phyloP scores from a whole-genome alignment of 2,888 invertebrate species.

The Drosophila neutralis region DNA sequence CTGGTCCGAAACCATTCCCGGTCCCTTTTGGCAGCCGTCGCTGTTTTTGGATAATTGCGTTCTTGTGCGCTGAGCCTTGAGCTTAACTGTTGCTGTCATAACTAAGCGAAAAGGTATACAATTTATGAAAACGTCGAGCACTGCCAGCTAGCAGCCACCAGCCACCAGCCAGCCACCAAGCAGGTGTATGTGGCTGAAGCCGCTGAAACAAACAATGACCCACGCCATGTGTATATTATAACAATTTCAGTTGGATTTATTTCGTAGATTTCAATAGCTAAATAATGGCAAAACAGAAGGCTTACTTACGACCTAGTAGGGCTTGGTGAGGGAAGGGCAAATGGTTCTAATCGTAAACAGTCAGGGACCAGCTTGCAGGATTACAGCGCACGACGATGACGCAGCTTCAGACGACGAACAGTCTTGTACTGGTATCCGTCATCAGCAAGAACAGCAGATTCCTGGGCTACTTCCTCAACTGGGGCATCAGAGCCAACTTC shows the following conservation, averaged over 20 bases:
- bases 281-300: constrained; percentile 71
- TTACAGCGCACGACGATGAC: constrained; percentile 75
- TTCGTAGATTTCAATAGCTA: constrained; percentile 75
- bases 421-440: constrained; percentile 77
- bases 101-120: constrained; percentile 81
- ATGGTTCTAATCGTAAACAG: constrained; percentile 60
- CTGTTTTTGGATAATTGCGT: constrained; percentile 79
- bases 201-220: constrained; percentile 44
- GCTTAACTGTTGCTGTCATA: constrained; percentile 81
- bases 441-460: constrained; percentile 56
- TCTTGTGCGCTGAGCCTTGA: constrained; percentile 80
- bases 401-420: constrained; percentile 73
- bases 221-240: constrained; percentile 57
- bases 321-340: constrained; percentile 53
- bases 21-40: constrained; percentile 43
- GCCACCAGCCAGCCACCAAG: constrained; percentile 33
- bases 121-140: constrained; percentile 75
- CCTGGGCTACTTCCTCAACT: constrained; percentile 50
- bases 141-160: constrained; percentile 13
- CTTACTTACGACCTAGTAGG: constrained; percentile 67
- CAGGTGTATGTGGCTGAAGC: constrained; percentile 35
- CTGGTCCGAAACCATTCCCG: constrained; percentile 13
- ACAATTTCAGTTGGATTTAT: constrained; percentile 76
- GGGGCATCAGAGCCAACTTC: constrained; percentile 47
- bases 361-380: constrained; percentile 47